Evolutionary conservation across 2,113 vertebrate species (phyloP).

Genomic region (Pelusios castaneus): DNA sequence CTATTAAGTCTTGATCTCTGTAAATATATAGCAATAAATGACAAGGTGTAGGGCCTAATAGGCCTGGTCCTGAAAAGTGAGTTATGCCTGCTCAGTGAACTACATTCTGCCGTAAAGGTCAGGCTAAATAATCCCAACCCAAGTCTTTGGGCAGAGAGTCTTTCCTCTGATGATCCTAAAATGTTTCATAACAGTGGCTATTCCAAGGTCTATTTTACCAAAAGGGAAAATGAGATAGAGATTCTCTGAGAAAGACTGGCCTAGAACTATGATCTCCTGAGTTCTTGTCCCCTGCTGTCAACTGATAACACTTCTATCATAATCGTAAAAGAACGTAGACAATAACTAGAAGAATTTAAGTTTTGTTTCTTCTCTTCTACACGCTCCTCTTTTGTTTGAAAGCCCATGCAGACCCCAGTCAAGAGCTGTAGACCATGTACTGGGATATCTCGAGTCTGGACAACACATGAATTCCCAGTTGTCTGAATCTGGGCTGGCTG

Average conservation of each 20-base stretch:
- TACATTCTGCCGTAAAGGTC: neutral
- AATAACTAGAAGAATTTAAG: neutral
- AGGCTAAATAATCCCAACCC: fast-evolving
- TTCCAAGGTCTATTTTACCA: fast-evolving
- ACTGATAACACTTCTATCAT: neutral
- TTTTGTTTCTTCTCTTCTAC: neutral
- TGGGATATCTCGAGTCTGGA: neutral
- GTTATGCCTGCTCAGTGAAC: neutral
- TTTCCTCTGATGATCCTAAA: neutral
- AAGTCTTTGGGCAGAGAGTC: neutral
- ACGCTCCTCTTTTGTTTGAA: neutral
- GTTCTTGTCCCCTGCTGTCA: fast-evolving
- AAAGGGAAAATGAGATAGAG: neutral
- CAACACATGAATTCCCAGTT: neutral
- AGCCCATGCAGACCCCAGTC: neutral
- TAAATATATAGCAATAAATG: neutral
- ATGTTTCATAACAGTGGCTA: fast-evolving
- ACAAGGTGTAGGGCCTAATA: neutral
- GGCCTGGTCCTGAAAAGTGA: fast-evolving
- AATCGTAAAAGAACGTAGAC: neutral
- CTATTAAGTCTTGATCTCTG: neutral
- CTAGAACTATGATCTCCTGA: fast-evolving
- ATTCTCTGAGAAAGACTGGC: neutral
- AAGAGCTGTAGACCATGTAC: neutral
- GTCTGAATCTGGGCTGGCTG: neutral